Conservation (phyloP, 1,140 invertebrate genomes). For the Heterodera schachtii region DNA sequence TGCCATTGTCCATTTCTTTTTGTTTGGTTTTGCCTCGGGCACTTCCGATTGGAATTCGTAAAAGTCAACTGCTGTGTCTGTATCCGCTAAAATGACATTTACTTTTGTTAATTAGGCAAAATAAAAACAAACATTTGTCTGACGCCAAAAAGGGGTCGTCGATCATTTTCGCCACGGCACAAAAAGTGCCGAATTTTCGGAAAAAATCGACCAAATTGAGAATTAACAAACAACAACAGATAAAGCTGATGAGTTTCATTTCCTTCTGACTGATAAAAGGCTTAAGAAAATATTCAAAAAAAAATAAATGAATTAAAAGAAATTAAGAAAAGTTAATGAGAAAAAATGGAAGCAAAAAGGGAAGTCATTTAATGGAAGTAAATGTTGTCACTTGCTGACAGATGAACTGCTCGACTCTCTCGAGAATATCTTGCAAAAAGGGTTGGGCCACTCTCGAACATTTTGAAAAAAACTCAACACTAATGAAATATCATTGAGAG, state of each 20-base stretch:
- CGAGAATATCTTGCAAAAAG: no score
- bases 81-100: background rate
- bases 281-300: no score
- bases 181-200: background rate
- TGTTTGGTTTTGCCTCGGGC: background rate
- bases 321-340: no score
- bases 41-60: background rate
- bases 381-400: no score
- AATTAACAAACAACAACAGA: background rate
- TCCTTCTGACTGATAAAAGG: no score
- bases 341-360: no score
- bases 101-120: background rate
- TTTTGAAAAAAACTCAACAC: no score
- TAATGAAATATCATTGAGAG: no score
- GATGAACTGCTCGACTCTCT: no score
- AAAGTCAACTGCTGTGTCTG: background rate
- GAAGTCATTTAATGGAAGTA: no score
- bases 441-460: no score
- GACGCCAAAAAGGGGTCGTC: background rate
- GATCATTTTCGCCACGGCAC: background rate
- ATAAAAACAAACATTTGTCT: background rate
- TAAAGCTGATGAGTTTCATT: background rate
- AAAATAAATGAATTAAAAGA: no score
- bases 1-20: background rate
- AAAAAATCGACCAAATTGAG: background rate